Evolutionary conservation across 2,888 invertebrate genomes (phyloP).

Genomic region (Amitus sp.): DNA sequence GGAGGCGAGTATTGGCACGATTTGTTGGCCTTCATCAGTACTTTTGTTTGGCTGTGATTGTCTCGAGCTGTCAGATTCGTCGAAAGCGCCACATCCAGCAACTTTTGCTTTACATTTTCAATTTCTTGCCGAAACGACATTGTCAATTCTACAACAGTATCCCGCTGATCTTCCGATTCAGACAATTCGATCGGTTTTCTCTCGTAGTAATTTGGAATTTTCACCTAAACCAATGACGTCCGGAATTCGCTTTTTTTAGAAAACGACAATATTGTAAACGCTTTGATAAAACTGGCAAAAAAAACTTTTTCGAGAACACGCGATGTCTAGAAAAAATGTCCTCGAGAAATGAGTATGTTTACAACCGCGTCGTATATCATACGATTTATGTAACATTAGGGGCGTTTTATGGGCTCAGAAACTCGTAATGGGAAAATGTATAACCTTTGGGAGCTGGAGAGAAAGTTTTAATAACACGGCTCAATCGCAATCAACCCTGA

Average conservation of each 20-base stretch:
- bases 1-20: conserved; percentile 11
- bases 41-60: conserved; percentile 74
- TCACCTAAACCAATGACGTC: conserved; percentile 29
- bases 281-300: too few relatives aligned
- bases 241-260: too few relatives aligned
- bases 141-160: conserved; percentile 78
- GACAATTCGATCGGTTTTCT: conserved; percentile 65
- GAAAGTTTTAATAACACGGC: neutral
- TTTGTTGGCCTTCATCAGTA: conserved; percentile 44
- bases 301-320: too few relatives aligned
- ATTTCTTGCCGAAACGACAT: conserved; percentile 68
- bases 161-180: conserved; percentile 71
- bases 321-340: neutral
- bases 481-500: neutral
- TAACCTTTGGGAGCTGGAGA: neutral
- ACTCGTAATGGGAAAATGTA: neutral
- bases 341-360: neutral
- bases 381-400: conserved; percentile 2
- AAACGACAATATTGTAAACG: too few relatives aligned
- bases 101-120: conserved; percentile 69
- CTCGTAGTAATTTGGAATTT: conserved; percentile 43
- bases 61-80: conserved; percentile 67
- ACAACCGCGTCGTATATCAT: neutral
- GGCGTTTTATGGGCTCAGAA: conserved; percentile 1
- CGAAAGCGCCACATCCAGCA: conserved; percentile 71